Evolutionary conservation across 2,113 vertebrate species (phyloP).

Genomic region (Aix galericulata): DNA sequence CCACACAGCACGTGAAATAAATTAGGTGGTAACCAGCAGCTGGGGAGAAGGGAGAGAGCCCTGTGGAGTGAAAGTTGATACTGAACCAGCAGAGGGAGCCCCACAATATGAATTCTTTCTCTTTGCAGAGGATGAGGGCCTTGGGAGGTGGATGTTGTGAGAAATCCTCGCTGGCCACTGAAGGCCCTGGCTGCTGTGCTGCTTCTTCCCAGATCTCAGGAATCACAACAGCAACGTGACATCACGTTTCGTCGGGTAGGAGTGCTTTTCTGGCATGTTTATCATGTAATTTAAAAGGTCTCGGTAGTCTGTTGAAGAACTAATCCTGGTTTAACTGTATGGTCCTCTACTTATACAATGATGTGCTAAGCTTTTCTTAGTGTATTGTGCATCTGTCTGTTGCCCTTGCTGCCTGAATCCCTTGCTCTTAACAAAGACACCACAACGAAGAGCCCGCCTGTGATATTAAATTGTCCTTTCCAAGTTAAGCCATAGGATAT

Average conservation of each 20-base stretch:
- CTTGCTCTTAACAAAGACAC: background rate
- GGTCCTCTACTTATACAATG: background rate
- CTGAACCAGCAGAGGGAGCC: slow-evolving; percentile 63
- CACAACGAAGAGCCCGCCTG: background rate
- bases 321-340: background rate
- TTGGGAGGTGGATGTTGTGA: rapidly evolving
- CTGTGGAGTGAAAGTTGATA: background rate
- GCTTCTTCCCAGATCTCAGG: background rate
- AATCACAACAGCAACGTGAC: background rate
- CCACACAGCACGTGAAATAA: background rate
- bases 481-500: background rate
- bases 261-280: background rate
- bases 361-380: background rate
- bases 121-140: background rate
- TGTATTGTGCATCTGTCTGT: background rate
- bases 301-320: background rate
- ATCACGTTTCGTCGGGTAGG: background rate
- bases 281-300: background rate
- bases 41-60: background rate
- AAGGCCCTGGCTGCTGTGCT: rapidly evolving
- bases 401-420: background rate
- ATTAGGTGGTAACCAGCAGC: background rate
- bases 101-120: background rate
- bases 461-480: background rate
- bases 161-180: rapidly evolving